Evolutionary conservation across 2,888 invertebrate genomes (phyloP).

Genomic region (Molanna angustata): DNA sequence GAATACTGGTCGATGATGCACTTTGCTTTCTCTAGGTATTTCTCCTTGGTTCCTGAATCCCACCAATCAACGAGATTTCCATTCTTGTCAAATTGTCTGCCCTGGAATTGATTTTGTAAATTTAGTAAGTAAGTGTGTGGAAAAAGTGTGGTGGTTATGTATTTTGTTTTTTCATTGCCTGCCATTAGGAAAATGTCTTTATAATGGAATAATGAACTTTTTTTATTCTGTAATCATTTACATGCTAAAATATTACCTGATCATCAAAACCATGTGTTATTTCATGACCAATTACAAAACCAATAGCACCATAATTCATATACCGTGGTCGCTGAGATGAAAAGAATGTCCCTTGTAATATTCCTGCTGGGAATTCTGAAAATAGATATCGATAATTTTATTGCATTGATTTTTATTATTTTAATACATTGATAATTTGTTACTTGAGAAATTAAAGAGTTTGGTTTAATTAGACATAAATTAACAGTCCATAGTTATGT

Average conservation of each 20-base stretch:
- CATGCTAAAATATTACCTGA: conserved; percentile 47
- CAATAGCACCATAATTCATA: conserved; percentile 90
- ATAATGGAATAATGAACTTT: not conserved
- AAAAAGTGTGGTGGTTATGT: too few species aligned
- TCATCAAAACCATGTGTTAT: conserved; percentile 90
- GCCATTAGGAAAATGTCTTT: too few species aligned
- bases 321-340: conserved; percentile 83
- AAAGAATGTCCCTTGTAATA: conserved; percentile 90
- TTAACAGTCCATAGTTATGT: too few species aligned
- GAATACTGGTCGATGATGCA: conserved; percentile 94
- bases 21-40: conserved; percentile 78
- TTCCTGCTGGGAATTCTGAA: conserved; percentile 90
- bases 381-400: too few species aligned
- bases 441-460: too few species aligned
- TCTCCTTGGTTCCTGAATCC: conserved; percentile 77
- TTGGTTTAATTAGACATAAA: too few species aligned
- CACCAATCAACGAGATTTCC: conserved; percentile 95
- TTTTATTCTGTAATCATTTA: not conserved
- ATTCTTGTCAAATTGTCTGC: conserved; percentile 87
- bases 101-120: too few species aligned
- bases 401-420: too few species aligned
- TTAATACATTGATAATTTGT: too few species aligned
- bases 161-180: too few species aligned
- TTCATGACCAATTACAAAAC: conserved; percentile 89
- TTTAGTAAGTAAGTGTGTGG: too few species aligned